Conservation (phyloP, 2,888 invertebrate species). For the Eupithecia centaureata region DNA sequence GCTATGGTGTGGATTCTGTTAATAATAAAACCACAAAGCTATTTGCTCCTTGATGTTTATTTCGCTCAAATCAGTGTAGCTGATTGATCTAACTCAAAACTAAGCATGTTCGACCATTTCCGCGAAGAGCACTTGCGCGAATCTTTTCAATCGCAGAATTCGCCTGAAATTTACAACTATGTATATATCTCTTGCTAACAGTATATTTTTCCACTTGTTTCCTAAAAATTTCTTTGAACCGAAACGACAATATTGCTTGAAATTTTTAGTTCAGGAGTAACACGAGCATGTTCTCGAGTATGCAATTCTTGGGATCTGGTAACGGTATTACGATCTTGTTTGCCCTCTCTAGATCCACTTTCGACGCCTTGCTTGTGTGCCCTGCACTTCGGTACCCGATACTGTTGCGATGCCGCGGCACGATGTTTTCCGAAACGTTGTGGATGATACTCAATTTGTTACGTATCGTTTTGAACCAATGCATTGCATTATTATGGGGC, state of each 20-base stretch:
- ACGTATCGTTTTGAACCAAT: conserved; percentile 3
- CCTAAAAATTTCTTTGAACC: not conserved
- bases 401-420: conserved; percentile 36
- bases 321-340: conserved; percentile 45
- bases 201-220: not conserved
- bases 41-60: not conserved
- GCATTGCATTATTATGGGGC: not conserved
- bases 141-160: not conserved
- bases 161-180: not conserved
- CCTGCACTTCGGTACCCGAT: conserved; percentile 41
- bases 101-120: not conserved
- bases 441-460: conserved; percentile 20
- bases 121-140: not conserved
- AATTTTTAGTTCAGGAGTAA: conserved; percentile 19
- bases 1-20: not conserved
- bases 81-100: not conserved
- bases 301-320: conserved; percentile 42
- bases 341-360: conserved; percentile 44
- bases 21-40: not conserved
- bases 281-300: conserved; percentile 29
- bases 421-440: conserved; percentile 32
- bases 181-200: not conserved
- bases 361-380: conserved; percentile 44
- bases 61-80: not conserved
- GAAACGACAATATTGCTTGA: conserved; percentile 8